Conservation (phyloP, 2,888 invertebrate species). For the Dendrolimus houi region DNA sequence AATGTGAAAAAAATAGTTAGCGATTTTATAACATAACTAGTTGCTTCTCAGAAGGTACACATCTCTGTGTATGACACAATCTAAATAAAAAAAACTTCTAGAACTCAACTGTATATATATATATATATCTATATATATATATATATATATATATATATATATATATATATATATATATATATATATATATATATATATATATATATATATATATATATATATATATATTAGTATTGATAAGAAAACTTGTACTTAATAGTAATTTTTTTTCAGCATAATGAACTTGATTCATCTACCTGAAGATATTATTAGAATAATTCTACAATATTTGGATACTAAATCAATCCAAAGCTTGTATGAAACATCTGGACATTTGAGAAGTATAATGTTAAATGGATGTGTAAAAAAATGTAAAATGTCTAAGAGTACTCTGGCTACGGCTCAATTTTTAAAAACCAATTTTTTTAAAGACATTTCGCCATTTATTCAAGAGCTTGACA, state of each 20-base stretch:
- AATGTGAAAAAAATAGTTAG: no score
- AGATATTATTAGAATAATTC: constrained; percentile 51
- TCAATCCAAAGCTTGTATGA: constrained; percentile 35
- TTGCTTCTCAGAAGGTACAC: no score
- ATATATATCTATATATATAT: no score
- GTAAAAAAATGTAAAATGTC: constrained; percentile 37
- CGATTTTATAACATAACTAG: no score
- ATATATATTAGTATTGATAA: no score
- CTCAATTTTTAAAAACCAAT: constrained; percentile 29
- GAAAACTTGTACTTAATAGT: background rate
- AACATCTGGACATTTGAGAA: constrained; percentile 29
- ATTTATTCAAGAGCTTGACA: constrained; percentile 35
- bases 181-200: no score
- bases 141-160: no score
- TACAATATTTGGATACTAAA: constrained; percentile 35
- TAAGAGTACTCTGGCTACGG: constrained; percentile 35
- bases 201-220: no score
- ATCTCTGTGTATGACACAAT: no score
- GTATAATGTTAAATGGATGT: constrained; percentile 31
- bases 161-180: no score
- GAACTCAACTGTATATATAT: no score
- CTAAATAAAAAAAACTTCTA: no score
- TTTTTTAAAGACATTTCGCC: constrained; percentile 42
- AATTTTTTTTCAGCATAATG: constrained; percentile 18
- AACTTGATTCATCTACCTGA: constrained; percentile 35